Conservation (phyloP, 2,888 invertebrate species). For the Belgica antarctica region DNA sequence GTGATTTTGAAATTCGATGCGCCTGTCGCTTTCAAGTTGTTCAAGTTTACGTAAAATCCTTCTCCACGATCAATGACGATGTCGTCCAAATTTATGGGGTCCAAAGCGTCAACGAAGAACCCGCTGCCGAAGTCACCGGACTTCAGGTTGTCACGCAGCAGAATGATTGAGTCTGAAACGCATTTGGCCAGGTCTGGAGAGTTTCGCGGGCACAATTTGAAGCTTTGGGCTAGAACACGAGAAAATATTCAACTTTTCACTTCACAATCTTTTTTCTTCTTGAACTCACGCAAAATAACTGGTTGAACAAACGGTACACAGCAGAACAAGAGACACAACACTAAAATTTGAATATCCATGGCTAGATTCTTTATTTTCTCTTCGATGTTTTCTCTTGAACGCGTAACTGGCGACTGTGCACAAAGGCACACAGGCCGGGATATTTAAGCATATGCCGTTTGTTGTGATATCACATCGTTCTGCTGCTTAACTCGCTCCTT, state of each 20-base stretch:
- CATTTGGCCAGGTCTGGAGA: conserved; percentile 25
- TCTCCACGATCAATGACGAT: conserved; percentile 22
- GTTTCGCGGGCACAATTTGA: conserved; percentile 20
- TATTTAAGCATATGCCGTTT: too few relatives aligned
- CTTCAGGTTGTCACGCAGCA: not conserved
- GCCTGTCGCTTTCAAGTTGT: not conserved
- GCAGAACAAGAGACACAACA: not conserved
- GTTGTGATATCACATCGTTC: not conserved
- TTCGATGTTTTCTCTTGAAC: not conserved
- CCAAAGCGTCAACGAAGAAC: not conserved
- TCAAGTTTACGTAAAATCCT: not conserved
- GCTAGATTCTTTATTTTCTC: too few relatives aligned
- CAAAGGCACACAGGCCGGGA: too few relatives aligned
- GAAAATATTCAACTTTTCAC: not conserved
- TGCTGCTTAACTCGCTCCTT: too few relatives aligned
- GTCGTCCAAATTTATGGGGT: conserved; percentile 12
- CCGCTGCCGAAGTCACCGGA: conserved; percentile 20
- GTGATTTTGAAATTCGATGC: conserved; percentile 24
- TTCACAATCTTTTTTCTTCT: not conserved
- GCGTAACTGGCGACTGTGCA: not conserved
- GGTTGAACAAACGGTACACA: not conserved
- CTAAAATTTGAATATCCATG: not conserved
- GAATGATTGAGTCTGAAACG: conserved; percentile 14
- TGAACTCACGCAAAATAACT: not conserved
- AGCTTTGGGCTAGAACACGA: conserved; percentile 10